Evolutionary conservation across 2,113 vertebrate genomes (phyloP), one percentile per base, ranked within the genome.

Genomic region (Cromileptes altivelis): DNA sequence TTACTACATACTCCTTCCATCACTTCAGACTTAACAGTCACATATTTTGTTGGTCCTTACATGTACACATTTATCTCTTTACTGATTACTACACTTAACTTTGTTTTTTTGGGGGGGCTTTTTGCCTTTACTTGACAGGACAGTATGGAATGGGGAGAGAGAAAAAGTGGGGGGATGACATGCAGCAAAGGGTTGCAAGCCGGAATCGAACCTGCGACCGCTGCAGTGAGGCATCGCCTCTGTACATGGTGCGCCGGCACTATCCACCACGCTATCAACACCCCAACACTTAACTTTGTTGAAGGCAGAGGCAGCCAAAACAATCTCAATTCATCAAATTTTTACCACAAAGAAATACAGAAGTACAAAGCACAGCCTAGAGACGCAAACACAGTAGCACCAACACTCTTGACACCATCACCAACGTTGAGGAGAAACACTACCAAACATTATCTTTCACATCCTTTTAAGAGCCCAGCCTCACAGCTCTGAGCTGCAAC

Each of bases 381-480:
- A 64, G 62, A 52, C 61, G 33, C 19, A 21, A 52, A 58, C 27
- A 23, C 42, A 30, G 21, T 33, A 49, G 2, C 42, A 45, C 42
- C 42, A 45, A 77, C 19, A 27, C n/a, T 74, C 15, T 70, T 70
- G 42, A 70, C 37, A 56, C 21, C 2, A 27, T 52, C 60, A 57
- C 21, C 11, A 47, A 30, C 25, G 21, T 49, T 70, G 25, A 72
- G 27, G 21, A 72, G 27, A 76, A 72, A 76, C 30, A 63, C 21
- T 11, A n/a, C 63, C 37, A 19, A 74, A 70, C 47, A 75, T 77
- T 88, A 79, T 88, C 78, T 73, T 27, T 50, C 13, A 75, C 15
- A 56, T 67, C 40, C 33, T 19, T 74, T 73, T 50, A 10, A 75
- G 19, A 56, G 75, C 40, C 33, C n/a, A 37, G 4, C 13, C 61